These are phyloP conservation scores for Empidonax traillii DNA, from an alignment of 2,113 vertebrate genomes.

Conservation along the genomic window DNA sequence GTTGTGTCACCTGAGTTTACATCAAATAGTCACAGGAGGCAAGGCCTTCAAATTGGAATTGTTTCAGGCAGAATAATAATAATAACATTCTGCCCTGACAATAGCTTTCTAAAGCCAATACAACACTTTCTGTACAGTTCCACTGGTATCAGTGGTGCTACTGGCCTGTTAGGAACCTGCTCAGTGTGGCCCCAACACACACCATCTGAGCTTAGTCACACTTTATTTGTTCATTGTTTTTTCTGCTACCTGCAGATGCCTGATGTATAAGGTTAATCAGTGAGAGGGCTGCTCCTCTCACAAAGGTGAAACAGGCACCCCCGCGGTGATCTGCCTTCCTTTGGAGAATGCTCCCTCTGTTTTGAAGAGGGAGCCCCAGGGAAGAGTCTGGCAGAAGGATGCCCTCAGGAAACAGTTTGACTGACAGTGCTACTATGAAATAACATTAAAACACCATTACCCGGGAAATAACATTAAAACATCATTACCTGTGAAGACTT, in stretches of 20 bases:
- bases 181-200: not conserved
- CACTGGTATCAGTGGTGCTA: not conserved
- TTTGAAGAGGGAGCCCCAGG: not conserved
- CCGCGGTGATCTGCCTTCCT: not conserved
- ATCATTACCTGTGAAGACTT: not conserved
- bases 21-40: not conserved
- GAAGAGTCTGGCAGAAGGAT: not conserved
- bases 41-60: not conserved
- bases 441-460: not conserved
- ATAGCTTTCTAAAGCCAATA: not conserved
- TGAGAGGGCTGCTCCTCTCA: not conserved
- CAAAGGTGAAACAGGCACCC: not conserved
- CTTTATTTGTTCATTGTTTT: not conserved
- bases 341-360: not conserved
- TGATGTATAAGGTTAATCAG: not conserved
- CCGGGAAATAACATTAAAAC: not conserved
- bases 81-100: not conserved
- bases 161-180: not conserved
- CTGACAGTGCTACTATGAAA: not conserved
- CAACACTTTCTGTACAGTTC: not conserved
- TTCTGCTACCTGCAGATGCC: not conserved
- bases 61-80: not conserved
- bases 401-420: not conserved
- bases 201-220: not conserved
- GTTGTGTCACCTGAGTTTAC: not conserved